Evolutionary conservation across 1,140 invertebrate genomes (phyloP).

Genomic region (Drosophila equinoxialis): DNA sequence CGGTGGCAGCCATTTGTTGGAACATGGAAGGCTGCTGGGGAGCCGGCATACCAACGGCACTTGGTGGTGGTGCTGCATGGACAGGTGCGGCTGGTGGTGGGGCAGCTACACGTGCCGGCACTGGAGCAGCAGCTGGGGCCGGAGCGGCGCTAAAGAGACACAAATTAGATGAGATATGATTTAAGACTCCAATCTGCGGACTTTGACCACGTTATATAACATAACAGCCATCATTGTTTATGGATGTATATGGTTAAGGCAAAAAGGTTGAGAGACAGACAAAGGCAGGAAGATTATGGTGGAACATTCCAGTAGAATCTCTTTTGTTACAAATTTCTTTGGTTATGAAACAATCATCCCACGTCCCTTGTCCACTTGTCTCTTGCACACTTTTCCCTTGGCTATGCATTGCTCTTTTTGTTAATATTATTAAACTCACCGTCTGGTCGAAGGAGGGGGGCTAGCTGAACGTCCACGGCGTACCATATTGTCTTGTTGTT

Average conservation of each 20-base stretch:
- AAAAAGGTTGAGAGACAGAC: background rate
- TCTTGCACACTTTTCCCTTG: background rate
- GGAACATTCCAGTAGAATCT: constrained; percentile 46
- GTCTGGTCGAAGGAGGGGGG: constrained; percentile 86
- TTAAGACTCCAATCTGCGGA: constrained; percentile 2
- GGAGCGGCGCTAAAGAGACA: constrained; percentile 47
- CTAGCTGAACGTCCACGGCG: constrained; percentile 89
- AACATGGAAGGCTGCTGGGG: constrained; percentile 82
- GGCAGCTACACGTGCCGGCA: constrained; percentile 76
- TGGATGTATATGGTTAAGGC: background rate
- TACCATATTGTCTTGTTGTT: constrained; percentile 86
- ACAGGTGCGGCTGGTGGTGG: constrained; percentile 71
- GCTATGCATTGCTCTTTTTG: background rate
- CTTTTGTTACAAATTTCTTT: background rate
- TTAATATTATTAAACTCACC: constrained; percentile 80
- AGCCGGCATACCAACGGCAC: constrained; percentile 75
- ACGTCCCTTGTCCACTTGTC: background rate
- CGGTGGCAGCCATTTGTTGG: constrained; percentile 93
- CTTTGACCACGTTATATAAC: constrained; percentile 67
- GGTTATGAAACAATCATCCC: constrained; percentile 40
- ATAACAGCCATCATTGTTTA: constrained; percentile 8
- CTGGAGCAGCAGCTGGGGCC: constrained; percentile 53
- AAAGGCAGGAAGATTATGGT: background rate
- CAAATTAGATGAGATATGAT: constrained; percentile 29
- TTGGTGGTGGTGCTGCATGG: constrained; percentile 68